Conservation (phyloP, 2,797 vertebrate genomes). For the Miichthys miiuy region DNA sequence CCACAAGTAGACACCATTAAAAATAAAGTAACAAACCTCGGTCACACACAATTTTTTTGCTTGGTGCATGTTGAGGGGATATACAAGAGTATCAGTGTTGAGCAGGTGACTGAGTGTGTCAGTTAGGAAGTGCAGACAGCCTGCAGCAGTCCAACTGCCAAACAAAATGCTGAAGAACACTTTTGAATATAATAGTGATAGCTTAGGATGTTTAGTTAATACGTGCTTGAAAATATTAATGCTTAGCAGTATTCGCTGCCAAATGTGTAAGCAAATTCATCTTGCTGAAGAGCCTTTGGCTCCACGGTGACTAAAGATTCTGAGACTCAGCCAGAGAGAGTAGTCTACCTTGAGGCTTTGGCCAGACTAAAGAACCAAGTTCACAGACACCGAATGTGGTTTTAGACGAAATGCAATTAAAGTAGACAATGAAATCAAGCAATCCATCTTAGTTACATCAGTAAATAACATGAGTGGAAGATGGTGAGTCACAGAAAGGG, state of each 20-base stretch:
- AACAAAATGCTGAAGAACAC: background rate
- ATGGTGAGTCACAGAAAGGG: conserved; percentile 7
- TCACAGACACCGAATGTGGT: background rate
- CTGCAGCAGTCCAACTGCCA: background rate
- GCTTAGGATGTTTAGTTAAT: background rate
- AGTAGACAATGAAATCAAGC: conserved; percentile 8
- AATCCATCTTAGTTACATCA: conserved; percentile 23
- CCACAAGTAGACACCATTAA: background rate
- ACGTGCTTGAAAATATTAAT: background rate
- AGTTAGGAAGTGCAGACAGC: background rate
- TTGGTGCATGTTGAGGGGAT: background rate
- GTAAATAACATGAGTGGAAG: conserved; percentile 7
- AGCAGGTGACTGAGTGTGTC: background rate
- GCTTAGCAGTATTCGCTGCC: background rate
- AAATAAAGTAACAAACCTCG: background rate
- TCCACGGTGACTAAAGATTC: background rate
- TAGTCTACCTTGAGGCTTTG: background rate
- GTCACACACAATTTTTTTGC: background rate
- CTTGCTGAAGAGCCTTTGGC: background rate
- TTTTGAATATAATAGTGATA: background rate
- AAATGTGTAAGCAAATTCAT: background rate
- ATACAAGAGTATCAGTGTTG: background rate
- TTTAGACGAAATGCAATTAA: conserved; percentile 25
- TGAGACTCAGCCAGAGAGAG: background rate
- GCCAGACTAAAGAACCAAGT: background rate